Evolutionary conservation across 1,140 invertebrate genomes (phyloP).

Genomic region (Drosophila truncata): DNA sequence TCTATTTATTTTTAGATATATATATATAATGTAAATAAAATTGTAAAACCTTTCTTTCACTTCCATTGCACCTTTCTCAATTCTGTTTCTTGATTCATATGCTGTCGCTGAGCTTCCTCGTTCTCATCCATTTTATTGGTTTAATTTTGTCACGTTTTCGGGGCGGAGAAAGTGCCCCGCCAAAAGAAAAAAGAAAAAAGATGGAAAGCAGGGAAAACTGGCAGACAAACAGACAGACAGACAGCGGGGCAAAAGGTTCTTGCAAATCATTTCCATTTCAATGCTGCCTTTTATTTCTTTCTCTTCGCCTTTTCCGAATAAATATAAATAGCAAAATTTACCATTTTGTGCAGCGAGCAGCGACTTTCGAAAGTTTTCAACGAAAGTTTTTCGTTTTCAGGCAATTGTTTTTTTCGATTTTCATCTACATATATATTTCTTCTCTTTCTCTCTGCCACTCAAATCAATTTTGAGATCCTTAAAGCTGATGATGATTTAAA

Average conservation of each 20-base stretch:
- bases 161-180: constrained; percentile 33
- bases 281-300: constrained; percentile 24
- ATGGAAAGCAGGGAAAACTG: constrained; percentile 9
- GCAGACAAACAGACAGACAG: constrained; percentile 3
- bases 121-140: constrained; percentile 50
- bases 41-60: neutral
- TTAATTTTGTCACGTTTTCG: constrained; percentile 76
- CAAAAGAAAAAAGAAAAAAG: constrained; percentile 11
- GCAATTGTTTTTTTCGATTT: constrained; percentile 33
- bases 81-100: constrained; percentile 16
- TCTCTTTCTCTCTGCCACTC: constrained; percentile 35
- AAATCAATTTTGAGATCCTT: constrained; percentile 69
- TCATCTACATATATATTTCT: neutral
- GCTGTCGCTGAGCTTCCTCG: constrained; percentile 1
- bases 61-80: too few relatives aligned
- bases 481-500: constrained; percentile 56
- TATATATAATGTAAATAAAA: neutral
- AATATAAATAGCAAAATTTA: constrained; percentile 79
- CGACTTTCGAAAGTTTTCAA: constrained; percentile 55
- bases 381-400: constrained; percentile 27
- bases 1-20: neutral
- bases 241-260: constrained; percentile 32
- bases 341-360: constrained; percentile 62
- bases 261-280: constrained; percentile 62
- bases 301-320: constrained; percentile 29